phyloP scores from a whole-genome alignment of 2,113 vertebrate species.

The Stercorarius parasiticus region DNA sequence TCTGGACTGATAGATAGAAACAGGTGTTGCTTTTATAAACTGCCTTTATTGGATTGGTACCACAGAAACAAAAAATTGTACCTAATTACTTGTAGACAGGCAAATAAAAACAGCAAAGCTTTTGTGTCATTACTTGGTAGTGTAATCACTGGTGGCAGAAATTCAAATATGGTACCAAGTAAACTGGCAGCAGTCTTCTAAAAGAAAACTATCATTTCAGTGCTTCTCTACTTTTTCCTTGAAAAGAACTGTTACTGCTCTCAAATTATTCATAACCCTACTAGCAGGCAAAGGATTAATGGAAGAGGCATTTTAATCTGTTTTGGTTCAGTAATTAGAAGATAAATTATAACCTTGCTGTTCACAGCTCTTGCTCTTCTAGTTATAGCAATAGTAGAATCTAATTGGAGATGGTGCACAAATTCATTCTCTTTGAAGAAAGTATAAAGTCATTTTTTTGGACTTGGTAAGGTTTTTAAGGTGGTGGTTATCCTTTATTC shows the following conservation, averaged over 20 bases:
- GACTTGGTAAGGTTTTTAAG: not conserved
- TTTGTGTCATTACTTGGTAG: not conserved
- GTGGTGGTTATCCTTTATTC: not conserved
- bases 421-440: not conserved
- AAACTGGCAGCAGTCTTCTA: not conserved
- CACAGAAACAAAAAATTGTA: not conserved
- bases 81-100: not conserved
- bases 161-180: not conserved
- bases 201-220: not conserved
- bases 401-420: not conserved
- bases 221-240: not conserved
- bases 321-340: conserved; percentile 13
- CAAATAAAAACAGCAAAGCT: not conserved
- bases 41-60: not conserved
- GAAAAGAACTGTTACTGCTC: not conserved
- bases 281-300: conserved; percentile 34
- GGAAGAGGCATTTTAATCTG: conserved; percentile 4
- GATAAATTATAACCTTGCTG: not conserved
- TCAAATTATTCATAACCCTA: conserved; percentile 42
- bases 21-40: not conserved
- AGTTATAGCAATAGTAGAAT: not conserved
- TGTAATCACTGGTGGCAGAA: not conserved
- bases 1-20: not conserved
- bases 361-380: not conserved
- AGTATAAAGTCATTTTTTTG: not conserved